Evolutionary conservation across 1,140 invertebrate species (phyloP), one percentile per base, ranked within the genome.

Genomic region (Parapsyche elsis): DNA sequence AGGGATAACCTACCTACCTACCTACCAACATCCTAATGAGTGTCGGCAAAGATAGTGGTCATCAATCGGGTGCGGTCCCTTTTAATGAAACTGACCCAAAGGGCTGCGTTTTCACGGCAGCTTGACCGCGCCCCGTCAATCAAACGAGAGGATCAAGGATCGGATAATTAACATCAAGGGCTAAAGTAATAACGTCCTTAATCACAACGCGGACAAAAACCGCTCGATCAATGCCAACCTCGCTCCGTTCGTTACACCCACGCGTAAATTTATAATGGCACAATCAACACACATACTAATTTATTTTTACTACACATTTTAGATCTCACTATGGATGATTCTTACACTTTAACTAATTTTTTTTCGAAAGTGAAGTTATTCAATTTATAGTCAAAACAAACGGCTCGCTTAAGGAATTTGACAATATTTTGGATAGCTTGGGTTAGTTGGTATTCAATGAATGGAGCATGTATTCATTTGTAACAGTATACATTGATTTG

Each of bases 161-260:
- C 76, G 26, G 76, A 49, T 78, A 67, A 78, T 78, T 78, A 78
- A 67, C 76, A 19, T 46, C 38, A 67, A 71, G 26, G 76, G 26
- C 24, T 21, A 30, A 12, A 38, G 76, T 45, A 78, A 78, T 78
- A 67, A 67, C 26, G 19, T 61, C 61, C 30, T 78, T 78, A 78
- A 78, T 78, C 59, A 45, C 30, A 38, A 38, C 76, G 57, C 64
- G 26, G 10, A 78, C 57, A 16, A 71, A 45, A 78, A 53, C 19
- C 45, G 14, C 59, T 78, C 57, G 64, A 78, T 78, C 76, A 67
- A 71, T 71, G 70, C 26, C 70, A 71, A 23, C 24, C 26, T 38
- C 49, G 70, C 21, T 1, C n/a, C 24, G 26, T 4, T 9, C 23
- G n/a, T n/a, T n/a, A n/a, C n/a, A 38, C 30, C 30, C 30, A 38